Evolutionary conservation across 2,888 invertebrate species (phyloP), one percentile per base, ranked within the genome.

Genomic region (Amphipyra berbera): DNA sequence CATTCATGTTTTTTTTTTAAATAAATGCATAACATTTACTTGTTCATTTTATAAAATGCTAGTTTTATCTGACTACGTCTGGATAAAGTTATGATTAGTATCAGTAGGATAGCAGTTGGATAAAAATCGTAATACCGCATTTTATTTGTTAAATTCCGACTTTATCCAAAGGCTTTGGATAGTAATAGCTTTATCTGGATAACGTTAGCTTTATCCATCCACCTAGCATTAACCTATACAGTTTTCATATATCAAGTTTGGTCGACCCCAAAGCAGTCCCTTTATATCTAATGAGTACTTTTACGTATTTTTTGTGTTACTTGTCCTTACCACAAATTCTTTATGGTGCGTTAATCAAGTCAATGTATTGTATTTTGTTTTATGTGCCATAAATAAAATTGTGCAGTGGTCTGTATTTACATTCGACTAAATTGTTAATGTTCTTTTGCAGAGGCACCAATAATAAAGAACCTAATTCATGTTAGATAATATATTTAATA

Each of bases 341-440:
- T 63, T 58, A 64, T 57, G 60, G 70, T 48, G 50, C 60, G 60
- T 69, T 63, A 60, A 58, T 74, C 44, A 59, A 58, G 50, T 38
- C 54, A 75, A 75, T 72, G 75, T 74, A 64, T 72, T 57, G 70
- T 72, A 57, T 57, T 69, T 63, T 50, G 44, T 69, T 70, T 64
- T 58, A 50, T 69, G 61, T 48, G 44, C 47, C 14, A 70, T 55
- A 45, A 2, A 45, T 13, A 42, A 33, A 46, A 46, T n/a, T 44
- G 44, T 6, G 40, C 52, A 14, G 21, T n/a, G 1, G 35, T 6
- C 13, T 44, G 45, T 73, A 55, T 46, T 66, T 50, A 73, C 15
- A 13, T 3, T 41, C n/a, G 30, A 30, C 27, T 6, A 6, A n/a
- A 27, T 27, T 44, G 8, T 50, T 15, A 5, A 40, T 5, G 7